These are phyloP conservation scores for Microhierax caerulescens DNA, from an alignment of 2,797 vertebrate species.

Conservation along the genomic window DNA sequence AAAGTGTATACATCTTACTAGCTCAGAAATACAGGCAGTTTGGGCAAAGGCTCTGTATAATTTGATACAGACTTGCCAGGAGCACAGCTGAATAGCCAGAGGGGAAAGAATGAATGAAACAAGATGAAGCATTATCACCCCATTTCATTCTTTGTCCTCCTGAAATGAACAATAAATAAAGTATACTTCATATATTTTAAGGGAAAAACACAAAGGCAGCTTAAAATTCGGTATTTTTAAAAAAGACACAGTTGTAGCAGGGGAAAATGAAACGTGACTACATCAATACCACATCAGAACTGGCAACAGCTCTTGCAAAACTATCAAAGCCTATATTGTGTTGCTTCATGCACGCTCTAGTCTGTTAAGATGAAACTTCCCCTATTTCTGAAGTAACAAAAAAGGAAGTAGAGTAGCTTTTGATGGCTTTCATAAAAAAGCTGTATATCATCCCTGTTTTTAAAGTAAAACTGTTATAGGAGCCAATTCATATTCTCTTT, in stretches of 20 bases:
- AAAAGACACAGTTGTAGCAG: background rate
- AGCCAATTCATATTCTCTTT: background rate
- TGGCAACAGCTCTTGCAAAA: conserved; percentile 14
- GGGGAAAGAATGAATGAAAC: background rate
- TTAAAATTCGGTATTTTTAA: background rate
- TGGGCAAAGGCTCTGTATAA: background rate
- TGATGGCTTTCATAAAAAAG: background rate
- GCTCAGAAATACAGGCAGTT: background rate
- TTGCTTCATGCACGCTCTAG: background rate
- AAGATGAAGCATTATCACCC: background rate
- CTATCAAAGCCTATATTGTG: background rate
- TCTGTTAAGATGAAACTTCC: conserved; percentile 20
- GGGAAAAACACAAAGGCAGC: background rate
- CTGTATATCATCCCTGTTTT: background rate
- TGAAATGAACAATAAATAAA: background rate
- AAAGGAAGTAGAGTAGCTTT: background rate
- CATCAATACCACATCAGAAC: background rate
- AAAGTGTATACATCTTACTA: background rate
- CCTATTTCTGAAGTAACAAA: background rate
- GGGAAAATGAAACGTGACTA: background rate
- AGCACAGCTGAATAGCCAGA: background rate
- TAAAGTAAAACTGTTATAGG: background rate
- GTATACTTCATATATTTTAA: background rate
- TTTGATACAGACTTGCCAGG: background rate
- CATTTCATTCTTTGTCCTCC: background rate